Conservation (phyloP, 2,113 vertebrate genomes). For the cat (Felis catus) region DNA sequence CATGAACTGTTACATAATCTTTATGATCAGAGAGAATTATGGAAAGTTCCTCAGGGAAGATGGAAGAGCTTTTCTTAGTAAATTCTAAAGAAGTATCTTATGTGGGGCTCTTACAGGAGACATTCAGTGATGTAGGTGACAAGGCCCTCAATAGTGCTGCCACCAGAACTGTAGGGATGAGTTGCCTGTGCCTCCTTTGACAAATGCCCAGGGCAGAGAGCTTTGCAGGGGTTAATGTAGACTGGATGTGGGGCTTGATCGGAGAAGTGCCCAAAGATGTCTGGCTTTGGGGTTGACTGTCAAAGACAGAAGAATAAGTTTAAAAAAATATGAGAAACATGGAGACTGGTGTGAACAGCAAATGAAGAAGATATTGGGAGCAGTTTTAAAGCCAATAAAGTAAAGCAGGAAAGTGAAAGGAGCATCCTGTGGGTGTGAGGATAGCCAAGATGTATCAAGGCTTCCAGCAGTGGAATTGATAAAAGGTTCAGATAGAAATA, state of each 20-base stretch:
- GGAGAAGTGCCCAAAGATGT: neutral
- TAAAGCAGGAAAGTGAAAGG: neutral
- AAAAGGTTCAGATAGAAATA: neutral
- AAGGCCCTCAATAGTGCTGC: neutral
- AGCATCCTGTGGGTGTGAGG: neutral
- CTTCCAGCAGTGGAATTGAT: neutral
- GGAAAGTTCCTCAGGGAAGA: conserved; percentile 33
- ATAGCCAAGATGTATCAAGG: neutral
- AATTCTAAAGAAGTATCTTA: conserved; percentile 52
- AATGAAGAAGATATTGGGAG: neutral
- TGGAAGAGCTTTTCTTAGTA: conserved; percentile 28
- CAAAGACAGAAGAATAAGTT: conserved; percentile 15
- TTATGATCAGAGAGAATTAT: conserved; percentile 57
- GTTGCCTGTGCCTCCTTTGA: neutral
- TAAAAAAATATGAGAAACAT: neutral
- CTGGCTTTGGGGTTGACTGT: neutral
- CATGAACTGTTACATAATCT: conserved; percentile 57
- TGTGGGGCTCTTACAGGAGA: neutral
- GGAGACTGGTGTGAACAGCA: neutral
- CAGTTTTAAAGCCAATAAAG: neutral
- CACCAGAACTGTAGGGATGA: neutral
- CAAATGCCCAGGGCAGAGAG: conserved; percentile 10
- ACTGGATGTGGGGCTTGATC: neutral
- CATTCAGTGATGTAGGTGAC: neutral
- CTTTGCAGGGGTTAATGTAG: neutral